Conservation (phyloP, 2,888 invertebrate species). For the Drosophila siamana region DNA sequence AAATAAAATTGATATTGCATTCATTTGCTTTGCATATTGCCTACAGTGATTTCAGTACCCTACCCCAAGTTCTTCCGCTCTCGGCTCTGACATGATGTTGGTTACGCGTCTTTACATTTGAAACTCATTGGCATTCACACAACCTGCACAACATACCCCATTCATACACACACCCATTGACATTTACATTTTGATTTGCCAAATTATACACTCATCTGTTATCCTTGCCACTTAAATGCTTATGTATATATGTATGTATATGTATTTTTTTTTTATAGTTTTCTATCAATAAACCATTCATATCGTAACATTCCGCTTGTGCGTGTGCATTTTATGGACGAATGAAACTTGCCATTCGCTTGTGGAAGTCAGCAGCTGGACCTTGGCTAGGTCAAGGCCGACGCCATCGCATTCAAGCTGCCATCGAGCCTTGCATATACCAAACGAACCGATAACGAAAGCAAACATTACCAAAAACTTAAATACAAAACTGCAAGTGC, state of each 20-base stretch:
- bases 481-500: slow-evolving; percentile 1
- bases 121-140: not conserved
- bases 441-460: slow-evolving; percentile 19
- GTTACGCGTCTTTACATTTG: not conserved
- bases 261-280: slow-evolving; percentile 67
- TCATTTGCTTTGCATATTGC: not conserved
- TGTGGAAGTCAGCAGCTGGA: slow-evolving; percentile 68
- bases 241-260: slow-evolving; percentile 40
- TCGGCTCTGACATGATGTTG: not conserved
- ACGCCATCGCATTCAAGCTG: slow-evolving; percentile 49
- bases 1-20: not conserved
- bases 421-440: slow-evolving; percentile 34
- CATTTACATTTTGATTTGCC: slow-evolving; percentile 5
- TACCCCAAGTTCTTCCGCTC: not conserved
- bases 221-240: slow-evolving; percentile 44
- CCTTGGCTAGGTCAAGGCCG: slow-evolving; percentile 59
- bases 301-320: slow-evolving; percentile 43
- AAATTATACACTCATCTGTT: slow-evolving; percentile 29
- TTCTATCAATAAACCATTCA: slow-evolving; percentile 51
- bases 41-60: not conserved
- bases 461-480: slow-evolving; percentile 13
- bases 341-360: slow-evolving; percentile 59
- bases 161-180: not conserved
- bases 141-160: not conserved
- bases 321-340: slow-evolving; percentile 69